Evolutionary conservation across 2,888 invertebrate genomes (phyloP), one percentile per base, ranked within the genome.

Genomic region (Heliconius hortense): DNA sequence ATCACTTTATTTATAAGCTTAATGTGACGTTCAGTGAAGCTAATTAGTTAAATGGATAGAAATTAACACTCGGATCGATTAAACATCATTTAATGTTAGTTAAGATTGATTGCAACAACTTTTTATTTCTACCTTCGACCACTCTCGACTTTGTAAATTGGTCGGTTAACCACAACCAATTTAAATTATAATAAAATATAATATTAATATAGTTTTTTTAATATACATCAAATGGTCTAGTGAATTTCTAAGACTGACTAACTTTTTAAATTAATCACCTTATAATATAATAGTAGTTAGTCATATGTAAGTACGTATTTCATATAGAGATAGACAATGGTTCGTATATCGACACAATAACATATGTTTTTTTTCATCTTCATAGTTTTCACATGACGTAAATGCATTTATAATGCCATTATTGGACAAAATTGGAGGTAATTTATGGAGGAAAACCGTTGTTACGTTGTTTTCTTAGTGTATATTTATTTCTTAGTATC

Each of bases 191-290:
- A 64, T 64, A n/a, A 64, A 11, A 35, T n/a, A 24, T 64, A 26
- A 60, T 24, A 60, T 15, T 60, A 4, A 24, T 24, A 26, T 60
- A 26, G 13, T 26, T 5, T 43, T 60, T 18, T 5, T 43, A 35
- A 71, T n/a, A 48, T 13, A 48, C 7, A 56, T 13, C 4, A 21
- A 53, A 53, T 31, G 60, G 69, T 70, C 24, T 76, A 75, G 70
- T 73, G 53, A 66, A 68, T 75, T 67, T 73, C 53, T 76, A 75
- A 77, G 77, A 77, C 77, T 77, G 77, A 77, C 39, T 76, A 68
- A 76, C 59, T 63, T 62, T 72, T 63, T 64, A 60, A n/a, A 28
- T 4, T 48, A 68, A 28, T n/a, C 48, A 28, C 13, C 7, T 11
- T 13, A 28, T 68, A 43, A 28, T 53, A 18, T 48, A 2, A 8